Evolutionary conservation across 2,113 vertebrate species (phyloP).

Genomic region (Scomber japonicus): DNA sequence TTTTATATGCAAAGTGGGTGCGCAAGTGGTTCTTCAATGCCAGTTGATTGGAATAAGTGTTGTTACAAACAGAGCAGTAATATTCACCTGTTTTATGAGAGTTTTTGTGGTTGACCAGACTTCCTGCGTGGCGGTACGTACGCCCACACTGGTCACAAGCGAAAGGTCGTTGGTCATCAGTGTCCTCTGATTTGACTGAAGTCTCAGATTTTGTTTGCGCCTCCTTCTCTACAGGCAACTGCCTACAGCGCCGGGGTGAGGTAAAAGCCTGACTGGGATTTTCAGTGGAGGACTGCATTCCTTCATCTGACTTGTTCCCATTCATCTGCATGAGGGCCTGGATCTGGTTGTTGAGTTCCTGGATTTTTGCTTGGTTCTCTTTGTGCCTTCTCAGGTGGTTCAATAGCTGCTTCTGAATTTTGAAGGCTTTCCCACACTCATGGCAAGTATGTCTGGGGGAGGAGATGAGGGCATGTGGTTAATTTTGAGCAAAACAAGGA

Average conservation of each 20-base stretch:
- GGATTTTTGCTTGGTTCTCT: constrained; percentile 84
- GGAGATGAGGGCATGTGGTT: constrained; percentile 11
- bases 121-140: constrained; percentile 91
- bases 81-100: constrained; percentile 92
- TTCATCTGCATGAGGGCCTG: constrained; percentile 84
- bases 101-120: constrained; percentile 92
- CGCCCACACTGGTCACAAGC: constrained; percentile 90
- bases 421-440: constrained; percentile 90
- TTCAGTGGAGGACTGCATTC: constrained; percentile 58
- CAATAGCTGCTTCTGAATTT: constrained; percentile 89
- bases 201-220: constrained; percentile 38
- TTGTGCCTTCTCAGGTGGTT: constrained; percentile 89
- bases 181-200: constrained; percentile 58
- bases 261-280: constrained; percentile 55
- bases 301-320: constrained; percentile 64
- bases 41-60: constrained; percentile 90
- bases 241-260: constrained; percentile 46
- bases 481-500: constrained; percentile 20
- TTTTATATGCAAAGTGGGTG: constrained; percentile 88
- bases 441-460: constrained; percentile 80
- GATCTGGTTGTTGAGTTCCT: constrained; percentile 85
- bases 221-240: constrained; percentile 35
- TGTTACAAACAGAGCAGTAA: constrained; percentile 89
- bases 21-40: constrained; percentile 92
- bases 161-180: constrained; percentile 84